Evolutionary conservation across 1,140 invertebrate species (phyloP).

Genomic region (Propsilocerus akamusi): DNA sequence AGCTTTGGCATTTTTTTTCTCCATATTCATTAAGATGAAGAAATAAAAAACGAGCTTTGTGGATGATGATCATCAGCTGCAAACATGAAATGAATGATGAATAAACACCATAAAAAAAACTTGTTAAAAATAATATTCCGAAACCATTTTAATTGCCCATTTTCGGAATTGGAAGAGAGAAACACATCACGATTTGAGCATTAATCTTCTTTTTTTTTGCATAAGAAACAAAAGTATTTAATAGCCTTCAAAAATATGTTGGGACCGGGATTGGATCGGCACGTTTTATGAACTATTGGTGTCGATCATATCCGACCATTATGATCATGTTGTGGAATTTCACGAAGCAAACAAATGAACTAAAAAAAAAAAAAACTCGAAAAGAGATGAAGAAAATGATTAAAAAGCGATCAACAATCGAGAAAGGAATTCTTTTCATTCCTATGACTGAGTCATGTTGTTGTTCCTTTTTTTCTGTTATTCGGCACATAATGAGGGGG

Average conservation of each 20-base stretch:
- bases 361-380: background rate
- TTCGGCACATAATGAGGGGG: too few relatives aligned
- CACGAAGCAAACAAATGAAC: background rate
- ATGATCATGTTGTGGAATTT: background rate
- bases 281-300: background rate
- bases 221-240: background rate
- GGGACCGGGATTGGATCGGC: background rate
- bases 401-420: background rate
- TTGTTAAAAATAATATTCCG: too few relatives aligned
- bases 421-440: conserved; percentile 4
- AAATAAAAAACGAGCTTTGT: too few relatives aligned
- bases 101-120: too few relatives aligned
- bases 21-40: too few relatives aligned
- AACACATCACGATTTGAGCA: too few relatives aligned
- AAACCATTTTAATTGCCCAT: too few relatives aligned
- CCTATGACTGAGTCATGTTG: background rate
- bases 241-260: background rate
- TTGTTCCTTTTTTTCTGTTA: background rate
- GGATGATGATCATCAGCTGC: too few relatives aligned
- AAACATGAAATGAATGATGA: too few relatives aligned
- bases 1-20: too few relatives aligned
- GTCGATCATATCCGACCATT: background rate
- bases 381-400: background rate
- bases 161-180: too few relatives aligned
- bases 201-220: too few relatives aligned